Base-by-base conservation (phyloP, 2,888 invertebrate species). In the Calliopum simillimum region DNA sequence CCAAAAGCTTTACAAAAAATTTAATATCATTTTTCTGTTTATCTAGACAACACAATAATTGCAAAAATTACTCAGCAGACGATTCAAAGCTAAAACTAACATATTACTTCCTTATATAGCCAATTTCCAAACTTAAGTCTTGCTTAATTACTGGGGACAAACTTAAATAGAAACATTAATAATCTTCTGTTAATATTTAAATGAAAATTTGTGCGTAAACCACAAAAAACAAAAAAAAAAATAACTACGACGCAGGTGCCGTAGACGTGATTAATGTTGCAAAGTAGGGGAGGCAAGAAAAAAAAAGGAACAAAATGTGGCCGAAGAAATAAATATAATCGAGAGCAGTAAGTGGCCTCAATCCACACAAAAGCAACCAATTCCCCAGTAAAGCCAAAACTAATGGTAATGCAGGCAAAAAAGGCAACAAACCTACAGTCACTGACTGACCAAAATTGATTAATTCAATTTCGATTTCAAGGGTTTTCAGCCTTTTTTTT, bases 401-500 rank as follows among this genome's bases (percentile, higher is more conserved):
- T 23, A 53, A 21, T 53, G 21, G 53, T 19, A 4, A 23, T 14
- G 23, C 4, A 33, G 43, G 16, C n/a, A 58, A n/a, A n/a, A 56
- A 5, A 5, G 16, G 16, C 8, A 33, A 33, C 33, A 33, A 53
- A 21, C 44, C 19, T 14, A 19, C 53, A 53, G n/a, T 49, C 49
- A 49, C 12, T 49, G 47, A n/a, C 25, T n/a, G 47, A 44, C 71
- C 66, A 64, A 66, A 65, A 73, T 67, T 75, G 76, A 76, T 77
- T 76, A 77, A 77, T 77, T 68, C 74, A 74, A 74, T 72, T 74
- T 75, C 76, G 65, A 76, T 75, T 75, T 68, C 4, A 33, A 33
- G 70, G 72, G 68, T 71, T 33, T 33, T 64, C 71, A 70, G 66
- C 71, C 25, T 13, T 12, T 33, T 56, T 13, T 12, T 33, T 13